Evolutionary conservation across 1,140 invertebrate genomes (phyloP).

Genomic region (Drosophila athabasca): DNA sequence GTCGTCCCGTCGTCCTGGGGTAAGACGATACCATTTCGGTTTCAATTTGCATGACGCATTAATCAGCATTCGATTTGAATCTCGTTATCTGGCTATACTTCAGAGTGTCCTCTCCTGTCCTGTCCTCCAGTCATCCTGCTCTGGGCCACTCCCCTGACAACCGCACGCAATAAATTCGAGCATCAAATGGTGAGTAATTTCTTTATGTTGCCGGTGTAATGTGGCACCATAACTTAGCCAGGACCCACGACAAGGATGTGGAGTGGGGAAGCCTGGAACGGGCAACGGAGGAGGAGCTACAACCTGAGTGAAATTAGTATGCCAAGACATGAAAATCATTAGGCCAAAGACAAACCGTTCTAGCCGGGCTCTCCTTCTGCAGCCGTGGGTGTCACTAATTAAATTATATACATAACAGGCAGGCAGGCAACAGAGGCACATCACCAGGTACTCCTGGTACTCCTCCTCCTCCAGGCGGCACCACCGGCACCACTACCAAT

Average conservation of each 20-base stretch:
- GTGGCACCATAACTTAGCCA: constrained; percentile 65
- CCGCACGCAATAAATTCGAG: constrained; percentile 66
- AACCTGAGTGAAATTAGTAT: constrained; percentile 67
- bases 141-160: constrained; percentile 13
- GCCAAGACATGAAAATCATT: constrained; percentile 75
- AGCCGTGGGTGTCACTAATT: constrained; percentile 71
- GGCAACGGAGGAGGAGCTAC: constrained; percentile 15
- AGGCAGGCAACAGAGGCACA: constrained; percentile 2
- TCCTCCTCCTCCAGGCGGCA: constrained; percentile 8
- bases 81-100: constrained; percentile 55
- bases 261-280: background rate
- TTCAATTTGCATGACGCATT: constrained; percentile 73
- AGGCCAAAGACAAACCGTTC: constrained; percentile 39
- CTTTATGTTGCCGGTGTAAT: constrained; percentile 57
- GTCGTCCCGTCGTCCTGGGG: background rate
- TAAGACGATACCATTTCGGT: constrained; percentile 52
- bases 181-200: constrained; percentile 77
- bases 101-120: background rate
- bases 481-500: background rate
- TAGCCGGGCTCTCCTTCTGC: constrained; percentile 22
- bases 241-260: constrained; percentile 15
- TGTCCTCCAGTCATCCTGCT: no score
- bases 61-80: constrained; percentile 77
- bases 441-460: background rate
- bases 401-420: constrained; percentile 67